These are phyloP conservation scores for Drosophila birchii DNA, from an alignment of 2,888 invertebrate species.

Conservation along the genomic window DNA sequence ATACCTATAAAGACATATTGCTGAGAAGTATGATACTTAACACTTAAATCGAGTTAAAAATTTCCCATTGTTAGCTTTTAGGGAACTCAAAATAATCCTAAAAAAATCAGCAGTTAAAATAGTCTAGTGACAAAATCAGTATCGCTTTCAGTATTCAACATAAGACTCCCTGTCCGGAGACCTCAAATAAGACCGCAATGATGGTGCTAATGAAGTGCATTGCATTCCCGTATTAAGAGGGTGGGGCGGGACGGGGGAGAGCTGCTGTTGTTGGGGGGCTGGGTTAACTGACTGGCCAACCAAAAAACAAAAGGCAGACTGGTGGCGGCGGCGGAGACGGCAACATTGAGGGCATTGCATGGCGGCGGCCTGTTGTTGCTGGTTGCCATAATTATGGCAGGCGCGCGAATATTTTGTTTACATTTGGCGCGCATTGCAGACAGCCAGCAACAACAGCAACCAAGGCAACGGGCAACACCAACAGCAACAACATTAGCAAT, in stretches of 20 bases:
- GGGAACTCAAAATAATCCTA: neutral
- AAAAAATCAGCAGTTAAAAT: neutral
- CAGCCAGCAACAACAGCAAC: conserved; percentile 50
- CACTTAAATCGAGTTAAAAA: neutral
- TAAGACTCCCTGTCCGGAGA: conserved; percentile 48
- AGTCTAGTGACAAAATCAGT: conserved; percentile 1
- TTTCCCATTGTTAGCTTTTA: neutral
- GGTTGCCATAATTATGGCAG: conserved; percentile 80
- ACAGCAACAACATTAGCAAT: conserved; percentile 18
- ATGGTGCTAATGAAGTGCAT: conserved; percentile 76
- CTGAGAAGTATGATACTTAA: neutral
- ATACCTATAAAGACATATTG: too few relatives aligned
- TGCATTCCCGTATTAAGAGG: conserved; percentile 36
- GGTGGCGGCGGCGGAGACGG: conserved; percentile 1
- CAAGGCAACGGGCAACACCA: conserved; percentile 34
- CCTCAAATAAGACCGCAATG: conserved; percentile 52
- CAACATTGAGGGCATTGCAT: conserved; percentile 61
- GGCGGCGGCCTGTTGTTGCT: conserved; percentile 50
- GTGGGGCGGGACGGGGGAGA: neutral
- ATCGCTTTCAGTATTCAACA: neutral
- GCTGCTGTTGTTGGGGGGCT: conserved; percentile 43
- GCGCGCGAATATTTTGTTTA: conserved; percentile 81
- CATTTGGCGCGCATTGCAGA: conserved; percentile 79
- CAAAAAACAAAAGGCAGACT: conserved; percentile 71
- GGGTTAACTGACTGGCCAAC: conserved; percentile 71